Conservation (phyloP, 2,797 vertebrate genomes). For the Menidia menidia region DNA sequence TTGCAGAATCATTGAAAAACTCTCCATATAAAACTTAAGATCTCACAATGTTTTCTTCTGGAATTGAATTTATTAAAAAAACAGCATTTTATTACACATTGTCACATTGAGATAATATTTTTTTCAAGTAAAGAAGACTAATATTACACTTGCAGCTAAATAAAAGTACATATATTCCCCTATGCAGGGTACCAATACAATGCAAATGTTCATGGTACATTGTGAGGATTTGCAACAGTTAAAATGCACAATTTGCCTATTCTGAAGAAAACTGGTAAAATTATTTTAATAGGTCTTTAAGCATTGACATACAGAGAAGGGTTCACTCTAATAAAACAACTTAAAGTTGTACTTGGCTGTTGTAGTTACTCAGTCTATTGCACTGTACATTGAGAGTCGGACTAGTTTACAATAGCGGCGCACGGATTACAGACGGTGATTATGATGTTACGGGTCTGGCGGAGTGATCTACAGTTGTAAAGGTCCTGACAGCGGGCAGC, state of each 20-base stretch:
- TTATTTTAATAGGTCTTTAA: neutral
- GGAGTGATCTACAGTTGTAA: constrained; percentile 69
- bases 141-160: no score
- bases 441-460: constrained; percentile 41
- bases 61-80: no score
- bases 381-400: constrained; percentile 14
- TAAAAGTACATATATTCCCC: neutral
- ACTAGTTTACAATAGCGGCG: constrained; percentile 68
- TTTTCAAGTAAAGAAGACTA: no score
- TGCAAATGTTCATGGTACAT: no score
- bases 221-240: neutral
- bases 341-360: no score
- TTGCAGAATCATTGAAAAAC: neutral
- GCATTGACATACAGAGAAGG: neutral
- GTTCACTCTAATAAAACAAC: neutral
- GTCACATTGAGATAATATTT: no score
- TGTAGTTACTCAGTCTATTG: neutral
- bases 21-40: neutral
- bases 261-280: neutral
- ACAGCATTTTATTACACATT: no score
- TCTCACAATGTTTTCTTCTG: no score
- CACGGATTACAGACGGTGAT: constrained; percentile 42
- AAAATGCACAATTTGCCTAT: neutral
- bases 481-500: constrained; percentile 61
- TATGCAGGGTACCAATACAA: no score